phyloP scores from a whole-genome alignment of 2,888 invertebrate genomes.

The Conus canariensis region DNA sequence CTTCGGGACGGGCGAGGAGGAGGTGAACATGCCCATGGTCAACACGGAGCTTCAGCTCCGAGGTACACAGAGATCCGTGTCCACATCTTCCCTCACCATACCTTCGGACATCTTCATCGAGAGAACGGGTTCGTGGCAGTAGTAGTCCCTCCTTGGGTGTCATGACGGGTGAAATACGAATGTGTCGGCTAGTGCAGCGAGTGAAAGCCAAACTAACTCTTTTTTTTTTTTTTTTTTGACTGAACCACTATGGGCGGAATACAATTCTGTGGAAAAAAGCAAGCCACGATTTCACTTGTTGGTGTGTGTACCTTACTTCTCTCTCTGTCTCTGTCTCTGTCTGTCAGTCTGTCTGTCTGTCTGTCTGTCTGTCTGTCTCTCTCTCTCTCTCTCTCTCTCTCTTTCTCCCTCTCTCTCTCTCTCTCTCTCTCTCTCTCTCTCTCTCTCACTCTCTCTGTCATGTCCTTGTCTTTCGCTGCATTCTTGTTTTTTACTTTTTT shows the following conservation, averaged over 20 bases:
- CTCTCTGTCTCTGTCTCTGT: neutral
- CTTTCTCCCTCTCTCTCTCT: neutral
- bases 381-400: slow-evolving; percentile 7
- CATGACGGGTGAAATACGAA: neutral
- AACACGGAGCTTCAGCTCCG: slow-evolving; percentile 5
- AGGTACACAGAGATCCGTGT: neutral
- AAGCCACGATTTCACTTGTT: too few species aligned
- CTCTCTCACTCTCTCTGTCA: too few species aligned
- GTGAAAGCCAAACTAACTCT: too few species aligned
- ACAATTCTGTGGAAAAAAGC: too few species aligned
- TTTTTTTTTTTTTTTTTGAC: too few species aligned
- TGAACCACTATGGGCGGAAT: neutral
- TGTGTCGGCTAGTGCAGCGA: too few species aligned
- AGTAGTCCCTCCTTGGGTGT: too few species aligned
- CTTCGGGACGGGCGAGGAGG: neutral
- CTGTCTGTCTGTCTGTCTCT: neutral
- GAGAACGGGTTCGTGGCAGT: neutral
- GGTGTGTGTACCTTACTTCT: too few species aligned
- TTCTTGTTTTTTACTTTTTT: too few species aligned
- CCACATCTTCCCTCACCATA: neutral
- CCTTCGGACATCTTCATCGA: slow-evolving; percentile 17
- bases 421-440: neutral
- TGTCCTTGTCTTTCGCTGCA: too few species aligned
- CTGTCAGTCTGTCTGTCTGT: neutral
- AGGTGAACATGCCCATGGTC: slow-evolving; percentile 41